Evolutionary conservation across 2,797 vertebrate genomes (phyloP), one percentile per base, ranked within the genome.

Genomic region (Sternarchorhynchus goeldii): DNA sequence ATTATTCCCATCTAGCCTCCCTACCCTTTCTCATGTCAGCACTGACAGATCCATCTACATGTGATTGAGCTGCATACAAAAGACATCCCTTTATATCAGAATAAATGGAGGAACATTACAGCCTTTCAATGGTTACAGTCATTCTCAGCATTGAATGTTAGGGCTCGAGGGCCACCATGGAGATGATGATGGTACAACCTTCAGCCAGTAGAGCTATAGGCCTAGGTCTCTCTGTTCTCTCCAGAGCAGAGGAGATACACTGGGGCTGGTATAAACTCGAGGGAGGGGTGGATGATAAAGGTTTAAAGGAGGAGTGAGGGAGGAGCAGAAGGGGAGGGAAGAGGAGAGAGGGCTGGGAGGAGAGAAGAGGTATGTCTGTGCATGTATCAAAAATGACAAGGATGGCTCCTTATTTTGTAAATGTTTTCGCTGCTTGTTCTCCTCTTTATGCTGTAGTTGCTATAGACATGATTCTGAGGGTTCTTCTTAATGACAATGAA

Each of bases 401-500:
- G 34, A 81, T 63, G 56, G 70, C 36, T 55, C 25, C 56, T 50
- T 32, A 34, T 69, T 50, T n/a, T 76, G 17, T 45, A 36, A 77
- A 74, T 39, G 62, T 34, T 78, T 59, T 73, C 72, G 45, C 71
- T 64, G 64, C 69, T 78, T 25, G 34, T 73, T 69, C 73, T 39
- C 36, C 64, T 65, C 36, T 59, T 78, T 64, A 32, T 20, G 10
- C 53, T 77, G 68, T 73, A 41, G 79, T 85, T 78, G 69, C 84
- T 64, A 71, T 78, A 73, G 76, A 67, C n/a, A 6, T 78, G 63
- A 18, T n/a, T 81, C 82, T 58, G 73, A 79, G 64, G 75, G 65
- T 63, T 65, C 50, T 31, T 64, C 74, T 84, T 83, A 73, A 84
- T 88, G 77, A 86, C 78, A 50, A 68, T 12, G 31, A 59, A 75